Evolutionary conservation across 1,140 invertebrate genomes (phyloP).

Genomic region (Tetranychus cinnabarinus): DNA sequence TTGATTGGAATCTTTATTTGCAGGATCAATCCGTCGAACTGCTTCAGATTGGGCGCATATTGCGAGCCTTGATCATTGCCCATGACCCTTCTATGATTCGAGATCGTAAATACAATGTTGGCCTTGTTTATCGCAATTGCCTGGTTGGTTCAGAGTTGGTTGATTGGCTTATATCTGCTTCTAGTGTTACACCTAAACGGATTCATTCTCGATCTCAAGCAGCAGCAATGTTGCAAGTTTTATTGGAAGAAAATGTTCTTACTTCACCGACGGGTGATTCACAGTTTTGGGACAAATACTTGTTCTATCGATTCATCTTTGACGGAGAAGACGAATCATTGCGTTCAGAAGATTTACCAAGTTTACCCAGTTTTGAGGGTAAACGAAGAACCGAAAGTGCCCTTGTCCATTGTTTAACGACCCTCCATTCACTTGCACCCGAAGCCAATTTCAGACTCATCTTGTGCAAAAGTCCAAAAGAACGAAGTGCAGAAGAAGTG

Average conservation of each 20-base stretch:
- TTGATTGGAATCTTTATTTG: not conserved
- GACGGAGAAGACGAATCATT: constrained; percentile 31
- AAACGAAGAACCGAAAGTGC: constrained; percentile 37
- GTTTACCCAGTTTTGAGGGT: constrained; percentile 25
- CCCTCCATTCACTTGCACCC: constrained; percentile 37
- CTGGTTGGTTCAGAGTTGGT: constrained; percentile 42
- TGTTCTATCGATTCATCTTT: constrained; percentile 52
- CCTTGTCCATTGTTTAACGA: constrained; percentile 36
- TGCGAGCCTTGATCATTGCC: constrained; percentile 38
- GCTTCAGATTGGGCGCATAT: constrained; percentile 37
- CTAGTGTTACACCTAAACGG: constrained; percentile 12
- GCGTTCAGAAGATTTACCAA: constrained; percentile 8
- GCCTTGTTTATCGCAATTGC: constrained; percentile 17
- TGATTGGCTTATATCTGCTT: constrained; percentile 38
- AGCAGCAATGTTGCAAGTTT: constrained; percentile 53
- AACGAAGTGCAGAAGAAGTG: constrained; percentile 49
- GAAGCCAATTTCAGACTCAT: constrained; percentile 58
- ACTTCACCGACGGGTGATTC: constrained; percentile 23
- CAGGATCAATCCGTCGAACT: constrained; percentile 34
- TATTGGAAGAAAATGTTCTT: constrained; percentile 53
- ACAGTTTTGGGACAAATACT: constrained; percentile 36
- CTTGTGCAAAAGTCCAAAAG: constrained; percentile 45
- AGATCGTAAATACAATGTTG: constrained; percentile 28
- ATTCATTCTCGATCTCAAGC: constrained; percentile 40
- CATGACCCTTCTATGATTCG: constrained; percentile 35